Evolutionary conservation across 2,113 vertebrate genomes (phyloP), one percentile per base, ranked within the genome.

Genomic region (Thymallus thymallus): DNA sequence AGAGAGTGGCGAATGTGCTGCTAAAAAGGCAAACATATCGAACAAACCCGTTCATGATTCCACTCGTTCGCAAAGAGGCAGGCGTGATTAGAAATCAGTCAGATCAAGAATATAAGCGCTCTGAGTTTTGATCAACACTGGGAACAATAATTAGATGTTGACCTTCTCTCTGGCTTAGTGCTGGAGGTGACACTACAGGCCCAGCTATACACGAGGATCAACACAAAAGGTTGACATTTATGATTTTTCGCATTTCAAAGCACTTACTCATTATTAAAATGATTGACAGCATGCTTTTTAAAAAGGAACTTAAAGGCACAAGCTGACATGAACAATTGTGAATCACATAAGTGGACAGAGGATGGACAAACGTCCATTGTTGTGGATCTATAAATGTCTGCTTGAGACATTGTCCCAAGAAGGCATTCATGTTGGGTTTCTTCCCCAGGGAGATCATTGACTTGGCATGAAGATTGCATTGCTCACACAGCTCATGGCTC

Each of bases 151-250:
- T 10, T 41, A 10, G 35, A 41, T 41, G n/a, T n/a, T n/a, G n/a
- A n/a, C n/a, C n/a, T n/a, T n/a, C 61, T 29, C 29, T 55, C 58
- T 61, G 68, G 84, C 87, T 88, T 86, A 90, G 81, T 48, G 76
- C 80, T 69, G 77, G 76, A 84, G 82, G 80, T 82, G 32, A 69
- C 81, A 62, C 73, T 76, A 71, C 70, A 75, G 72, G 56, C 24
- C 71, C 66, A 72, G 72, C 76, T 51, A 46, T 18, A 78, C 78
- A 65, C 46, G 76, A 18, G 51, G 51, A 46, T 79, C 72, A 65
- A 78, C 80, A 32, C 66, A 13, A 22, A 5, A 80, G 46, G 81
- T 82, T 83, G 84, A 85, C 85, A 45, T 74, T 20, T 41, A 72
- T 73, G 81, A 76, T 82, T 74, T 74, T 22, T 12, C 35, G 9